Percentiles rank a stretch among this genome's conserved stretches.
phyloP scores from a whole-genome alignment of 2,888 invertebrate genomes.

The Pseudeuparius sepicola region DNA sequence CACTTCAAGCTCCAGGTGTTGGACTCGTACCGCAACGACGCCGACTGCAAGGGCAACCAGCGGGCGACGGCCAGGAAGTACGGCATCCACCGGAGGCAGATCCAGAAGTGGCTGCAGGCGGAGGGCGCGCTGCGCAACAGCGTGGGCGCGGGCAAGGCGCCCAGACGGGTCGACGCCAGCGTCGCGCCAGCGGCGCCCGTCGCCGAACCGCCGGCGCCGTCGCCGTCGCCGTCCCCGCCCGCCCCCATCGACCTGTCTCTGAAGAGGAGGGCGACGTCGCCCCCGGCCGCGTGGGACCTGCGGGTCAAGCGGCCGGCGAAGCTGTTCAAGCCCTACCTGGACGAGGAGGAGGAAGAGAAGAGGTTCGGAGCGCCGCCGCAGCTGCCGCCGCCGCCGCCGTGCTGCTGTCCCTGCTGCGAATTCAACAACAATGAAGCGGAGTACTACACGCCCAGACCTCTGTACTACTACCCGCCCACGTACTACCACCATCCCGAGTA shows the following conservation, averaged over 20 bases:
- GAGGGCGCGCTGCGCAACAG: slow-evolving; percentile 69
- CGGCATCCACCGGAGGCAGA: slow-evolving; percentile 80
- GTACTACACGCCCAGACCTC: no score
- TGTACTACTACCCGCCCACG: slow-evolving; percentile 20
- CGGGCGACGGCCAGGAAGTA: slow-evolving; percentile 84
- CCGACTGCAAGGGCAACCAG: slow-evolving; percentile 82
- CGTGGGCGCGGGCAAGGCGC: slow-evolving; percentile 47
- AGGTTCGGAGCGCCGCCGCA: no score
- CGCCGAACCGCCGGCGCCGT: slow-evolving; percentile 27
- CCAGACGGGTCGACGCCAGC: slow-evolving; percentile 20
- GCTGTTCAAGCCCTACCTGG: slow-evolving; percentile 66
- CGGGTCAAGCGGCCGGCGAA: no score
- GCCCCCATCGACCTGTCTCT: slow-evolving; percentile 40
- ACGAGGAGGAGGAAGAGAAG: slow-evolving; percentile 48
- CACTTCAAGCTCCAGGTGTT: slow-evolving; percentile 83
- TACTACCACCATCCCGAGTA: no score
- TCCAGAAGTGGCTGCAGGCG: slow-evolving; percentile 86
- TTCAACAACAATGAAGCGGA: no score
- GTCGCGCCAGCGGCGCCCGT: no score
- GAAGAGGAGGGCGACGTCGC: slow-evolving; percentile 30
- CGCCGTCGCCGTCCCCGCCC: slow-evolving; percentile 30
- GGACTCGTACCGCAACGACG: slow-evolving; percentile 76
- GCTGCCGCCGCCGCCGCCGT: slow-evolving; percentile 19
- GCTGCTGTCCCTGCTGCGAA: no score
- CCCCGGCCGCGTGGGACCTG: slow-evolving; percentile 19